These are phyloP conservation scores for Myocastor coypus DNA, from an alignment of 2,113 vertebrate genomes.

Conservation along the genomic window DNA sequence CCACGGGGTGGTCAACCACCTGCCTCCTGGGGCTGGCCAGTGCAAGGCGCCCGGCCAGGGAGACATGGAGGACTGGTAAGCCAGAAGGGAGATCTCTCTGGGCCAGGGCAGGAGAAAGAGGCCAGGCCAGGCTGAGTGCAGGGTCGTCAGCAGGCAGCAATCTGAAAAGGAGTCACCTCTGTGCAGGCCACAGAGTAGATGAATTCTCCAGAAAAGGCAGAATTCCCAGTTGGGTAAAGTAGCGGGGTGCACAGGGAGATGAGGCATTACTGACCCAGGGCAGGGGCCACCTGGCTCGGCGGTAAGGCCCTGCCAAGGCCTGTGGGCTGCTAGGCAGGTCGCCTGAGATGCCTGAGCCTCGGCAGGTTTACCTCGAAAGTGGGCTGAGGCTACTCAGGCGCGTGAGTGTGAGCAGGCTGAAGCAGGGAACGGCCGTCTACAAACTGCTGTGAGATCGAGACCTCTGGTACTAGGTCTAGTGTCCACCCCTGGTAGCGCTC, in stretches of 20 bases:
- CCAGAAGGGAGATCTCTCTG: not conserved
- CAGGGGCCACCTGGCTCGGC: not conserved
- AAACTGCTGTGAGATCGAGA: not conserved
- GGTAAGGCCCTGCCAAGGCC: not conserved
- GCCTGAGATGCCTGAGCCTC: not conserved
- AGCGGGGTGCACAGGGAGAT: not conserved
- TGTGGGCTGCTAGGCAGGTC: rapidly evolving
- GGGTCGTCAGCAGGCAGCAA: not conserved
- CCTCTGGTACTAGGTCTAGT: rapidly evolving
- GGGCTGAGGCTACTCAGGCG: rapidly evolving
- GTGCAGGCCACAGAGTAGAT: no score
- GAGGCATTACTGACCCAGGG: rapidly evolving
- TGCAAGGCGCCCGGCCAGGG: rapidly evolving
- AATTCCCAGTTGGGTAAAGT: not conserved
- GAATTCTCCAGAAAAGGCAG: not conserved
- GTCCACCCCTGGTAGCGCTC: not conserved
- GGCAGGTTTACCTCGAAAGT: not conserved
- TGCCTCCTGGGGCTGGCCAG: not conserved
- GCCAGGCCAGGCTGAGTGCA: not conserved
- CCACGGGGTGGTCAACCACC: not conserved
- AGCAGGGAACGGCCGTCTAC: rapidly evolving
- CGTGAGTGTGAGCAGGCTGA: rapidly evolving
- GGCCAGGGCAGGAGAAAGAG: no score
- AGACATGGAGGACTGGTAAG: no score
- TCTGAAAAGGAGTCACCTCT: not conserved